A percentile compares a stretch with the other conserved stretches of the same genome.
Conservation (phyloP, 1,140 invertebrate species). For the Musca domestica region DNA sequence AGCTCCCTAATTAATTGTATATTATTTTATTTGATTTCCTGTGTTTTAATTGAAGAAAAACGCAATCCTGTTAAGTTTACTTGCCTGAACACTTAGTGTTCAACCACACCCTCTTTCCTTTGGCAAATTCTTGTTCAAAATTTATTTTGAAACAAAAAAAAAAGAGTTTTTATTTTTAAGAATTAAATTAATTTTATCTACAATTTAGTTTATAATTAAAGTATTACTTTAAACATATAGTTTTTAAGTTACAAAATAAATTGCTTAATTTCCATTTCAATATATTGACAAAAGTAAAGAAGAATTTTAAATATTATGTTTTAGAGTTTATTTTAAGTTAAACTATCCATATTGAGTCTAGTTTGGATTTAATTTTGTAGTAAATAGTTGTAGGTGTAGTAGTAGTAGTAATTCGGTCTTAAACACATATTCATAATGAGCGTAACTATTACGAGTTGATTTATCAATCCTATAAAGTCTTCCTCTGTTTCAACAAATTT, state of each 20-base stretch:
- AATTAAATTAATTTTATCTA: not conserved
- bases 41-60: not conserved
- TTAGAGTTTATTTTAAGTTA: too few relatives aligned
- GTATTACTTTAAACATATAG: constrained; percentile 11
- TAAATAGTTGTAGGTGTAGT: too few relatives aligned
- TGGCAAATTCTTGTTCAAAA: not conserved
- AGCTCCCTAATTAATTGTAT: too few relatives aligned
- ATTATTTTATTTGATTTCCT: not conserved
- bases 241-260: constrained; percentile 2
- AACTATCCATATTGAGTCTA: too few relatives aligned
- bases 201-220: constrained; percentile 2
- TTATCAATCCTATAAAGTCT: constrained; percentile 11
- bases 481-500: constrained; percentile 20
- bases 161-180: too few relatives aligned
- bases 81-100: constrained; percentile 22
- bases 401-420: too few relatives aligned
- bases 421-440: too few relatives aligned
- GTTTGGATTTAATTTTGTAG: too few relatives aligned
- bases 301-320: too few relatives aligned
- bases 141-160: not conserved
- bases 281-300: too few relatives aligned
- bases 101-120: not conserved
- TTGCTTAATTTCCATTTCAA: not conserved
- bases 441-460: too few relatives aligned
- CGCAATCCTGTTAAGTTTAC: constrained; percentile 8